These are phyloP conservation scores for Callithrix jacchus DNA, from an alignment of 2,113 vertebrate species.

Conservation along the genomic window DNA sequence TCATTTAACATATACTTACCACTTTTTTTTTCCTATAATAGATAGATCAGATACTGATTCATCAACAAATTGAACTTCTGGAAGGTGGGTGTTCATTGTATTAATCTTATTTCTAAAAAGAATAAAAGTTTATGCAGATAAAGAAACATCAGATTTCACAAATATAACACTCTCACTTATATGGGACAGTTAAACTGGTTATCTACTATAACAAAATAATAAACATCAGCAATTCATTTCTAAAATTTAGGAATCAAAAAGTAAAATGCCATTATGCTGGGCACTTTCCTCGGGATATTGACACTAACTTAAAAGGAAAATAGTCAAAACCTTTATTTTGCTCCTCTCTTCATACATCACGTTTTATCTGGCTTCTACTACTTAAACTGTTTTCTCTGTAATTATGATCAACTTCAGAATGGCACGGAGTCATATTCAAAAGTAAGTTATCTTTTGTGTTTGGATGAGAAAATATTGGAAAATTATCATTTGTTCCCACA, in stretches of 20 bases:
- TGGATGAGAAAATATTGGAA: neutral
- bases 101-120: neutral
- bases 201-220: neutral
- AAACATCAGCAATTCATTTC: neutral
- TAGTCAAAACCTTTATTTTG: neutral
- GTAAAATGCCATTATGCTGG: neutral
- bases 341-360: neutral
- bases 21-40: conserved; percentile 73
- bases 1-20: neutral
- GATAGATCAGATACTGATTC: conserved; percentile 94
- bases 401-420: neutral
- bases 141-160: neutral
- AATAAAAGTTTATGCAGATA: neutral
- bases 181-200: neutral
- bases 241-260: neutral
- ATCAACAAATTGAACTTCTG: conserved; percentile 93
- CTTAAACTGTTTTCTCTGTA: neutral
- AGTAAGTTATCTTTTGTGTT: neutral
- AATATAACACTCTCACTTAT: neutral
- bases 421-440: neutral
- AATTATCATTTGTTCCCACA: neutral
- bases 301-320: neutral
- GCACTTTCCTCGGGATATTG: neutral
- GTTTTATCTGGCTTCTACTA: neutral
- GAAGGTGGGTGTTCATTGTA: conserved; percentile 87